phyloP scores from a whole-genome alignment of 2,113 vertebrate genomes.

The Dromiciops gliroides region DNA sequence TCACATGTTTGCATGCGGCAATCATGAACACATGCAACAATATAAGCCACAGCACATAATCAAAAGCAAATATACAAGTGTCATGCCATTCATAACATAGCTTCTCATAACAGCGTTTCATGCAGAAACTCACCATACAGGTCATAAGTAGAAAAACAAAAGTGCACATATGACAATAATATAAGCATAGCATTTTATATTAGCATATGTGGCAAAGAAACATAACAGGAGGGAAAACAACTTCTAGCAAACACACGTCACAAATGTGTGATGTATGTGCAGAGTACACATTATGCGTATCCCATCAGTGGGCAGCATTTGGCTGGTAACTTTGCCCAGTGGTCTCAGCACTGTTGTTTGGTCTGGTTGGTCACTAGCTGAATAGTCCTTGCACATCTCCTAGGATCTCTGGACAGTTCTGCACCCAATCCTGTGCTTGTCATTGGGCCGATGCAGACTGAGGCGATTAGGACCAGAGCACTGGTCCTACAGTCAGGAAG shows the following conservation, averaged over 20 bases:
- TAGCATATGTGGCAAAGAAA: background rate
- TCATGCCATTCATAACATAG: background rate
- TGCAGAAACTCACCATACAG: background rate
- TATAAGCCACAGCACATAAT: background rate
- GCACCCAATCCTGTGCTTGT: background rate
- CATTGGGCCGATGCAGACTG: background rate
- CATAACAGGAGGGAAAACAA: background rate
- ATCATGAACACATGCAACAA: background rate
- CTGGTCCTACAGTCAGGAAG: background rate
- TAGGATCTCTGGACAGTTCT: background rate
- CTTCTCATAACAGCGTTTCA: background rate
- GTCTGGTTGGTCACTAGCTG: background rate
- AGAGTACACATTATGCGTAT: background rate
- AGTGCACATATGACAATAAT: background rate
- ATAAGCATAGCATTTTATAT: background rate
- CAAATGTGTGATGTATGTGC: background rate
- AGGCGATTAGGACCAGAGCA: background rate
- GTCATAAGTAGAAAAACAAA: background rate
- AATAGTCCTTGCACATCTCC: background rate
- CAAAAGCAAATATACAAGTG: background rate
- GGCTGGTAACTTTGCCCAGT: background rate
- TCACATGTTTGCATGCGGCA: background rate
- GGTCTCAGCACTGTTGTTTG: background rate
- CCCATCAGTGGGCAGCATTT: background rate
- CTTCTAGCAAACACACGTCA: background rate